phyloP scores from a whole-genome alignment of 1,140 invertebrate species.

The Nasonia longicornis region DNA sequence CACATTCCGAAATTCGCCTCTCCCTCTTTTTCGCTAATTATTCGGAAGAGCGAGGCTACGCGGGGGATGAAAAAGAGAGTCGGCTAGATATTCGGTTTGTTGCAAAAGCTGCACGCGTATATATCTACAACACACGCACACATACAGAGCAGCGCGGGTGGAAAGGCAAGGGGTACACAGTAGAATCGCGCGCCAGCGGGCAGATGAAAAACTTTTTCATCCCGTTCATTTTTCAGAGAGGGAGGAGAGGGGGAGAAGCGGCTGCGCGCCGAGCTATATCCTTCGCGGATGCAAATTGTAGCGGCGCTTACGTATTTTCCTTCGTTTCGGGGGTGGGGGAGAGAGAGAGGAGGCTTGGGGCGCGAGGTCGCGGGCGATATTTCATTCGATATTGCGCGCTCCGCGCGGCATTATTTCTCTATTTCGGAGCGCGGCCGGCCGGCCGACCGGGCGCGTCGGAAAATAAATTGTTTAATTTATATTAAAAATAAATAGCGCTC shows the following conservation, averaged over 20 bases:
- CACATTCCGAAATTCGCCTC: not conserved
- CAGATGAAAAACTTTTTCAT: slow-evolving; percentile 45
- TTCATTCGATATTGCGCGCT: slow-evolving; percentile 63
- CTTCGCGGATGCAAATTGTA: slow-evolving; percentile 52
- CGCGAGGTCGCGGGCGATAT: slow-evolving; percentile 56
- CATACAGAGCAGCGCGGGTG: not conserved
- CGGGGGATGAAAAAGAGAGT: not conserved
- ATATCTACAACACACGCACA: not conserved
- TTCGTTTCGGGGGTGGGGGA: slow-evolving; percentile 33
- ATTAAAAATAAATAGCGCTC: slow-evolving; percentile 66
- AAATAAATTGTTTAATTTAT: slow-evolving; percentile 67
- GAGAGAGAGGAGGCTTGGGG: not conserved
- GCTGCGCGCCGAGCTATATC: slow-evolving; percentile 20
- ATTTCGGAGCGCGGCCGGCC: slow-evolving; percentile 51
- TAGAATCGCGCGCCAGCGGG: not conserved
- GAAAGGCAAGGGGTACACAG: not conserved
- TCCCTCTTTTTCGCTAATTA: not conserved
- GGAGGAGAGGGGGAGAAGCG: not conserved
- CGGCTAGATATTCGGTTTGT: not conserved
- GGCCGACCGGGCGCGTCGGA: slow-evolving; percentile 42
- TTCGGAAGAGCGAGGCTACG: not conserved
- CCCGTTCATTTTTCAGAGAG: slow-evolving; percentile 42
- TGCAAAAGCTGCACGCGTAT: not conserved
- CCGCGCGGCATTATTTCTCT: slow-evolving; percentile 60
- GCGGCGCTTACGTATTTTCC: slow-evolving; percentile 47